Base-by-base conservation (phyloP, 37 sponge, comb jelly and placozoan genomes). In the Bolinopsis microptera region DNA sequence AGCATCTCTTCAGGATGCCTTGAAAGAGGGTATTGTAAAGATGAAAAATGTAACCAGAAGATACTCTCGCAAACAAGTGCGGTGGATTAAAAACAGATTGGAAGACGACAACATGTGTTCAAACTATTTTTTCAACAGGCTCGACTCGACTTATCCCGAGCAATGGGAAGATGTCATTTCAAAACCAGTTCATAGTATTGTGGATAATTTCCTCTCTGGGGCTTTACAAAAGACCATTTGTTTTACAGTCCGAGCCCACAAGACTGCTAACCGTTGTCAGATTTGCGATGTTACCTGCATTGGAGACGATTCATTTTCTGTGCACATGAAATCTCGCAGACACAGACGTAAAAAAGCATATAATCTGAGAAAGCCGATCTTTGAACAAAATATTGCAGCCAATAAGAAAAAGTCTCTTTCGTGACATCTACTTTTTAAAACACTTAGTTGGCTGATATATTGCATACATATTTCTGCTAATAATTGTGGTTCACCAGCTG, bases 21-120 rank as follows among this genome's bases (percentile, higher is more conserved):
- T 86, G 13, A 27, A 22, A 41, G 90, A 86, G 13, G 90, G 90
- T 1, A 35, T 86, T 28, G 35, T n/a, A 0, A 39, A 41, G n/a
- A 86, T 86, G 90, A 86, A 86, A 41, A n/a, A 0, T 26, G 27
- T 24, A 22, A 86, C 90, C 23, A 39, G 61, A 3, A 39, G 61
- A 86, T 86, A 86, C 35, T 35, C 90, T 34, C 41, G 90, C 16
- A 86, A 86, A 34, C 90, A 86, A 27, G 18, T 86, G n/a, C 34
- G 90, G n/a, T 86, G 90, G 90, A 39, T 86, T 8, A 86, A 86
- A 2, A 16, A 39, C n/a, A 39, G 90, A 41, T 30, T 86, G 2
- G 26, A 13, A 28, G 30, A 86, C 2, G 80, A 77, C 5, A 77
- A 77, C 33, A 13, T 48, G 61, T 72, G 75, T 21, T 5, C 26